A percentile compares a stretch with the other conserved stretches of the same genome.
phyloP scores from a whole-genome alignment of 2,113 vertebrate species.

The Nannobrachium achirus region DNA sequence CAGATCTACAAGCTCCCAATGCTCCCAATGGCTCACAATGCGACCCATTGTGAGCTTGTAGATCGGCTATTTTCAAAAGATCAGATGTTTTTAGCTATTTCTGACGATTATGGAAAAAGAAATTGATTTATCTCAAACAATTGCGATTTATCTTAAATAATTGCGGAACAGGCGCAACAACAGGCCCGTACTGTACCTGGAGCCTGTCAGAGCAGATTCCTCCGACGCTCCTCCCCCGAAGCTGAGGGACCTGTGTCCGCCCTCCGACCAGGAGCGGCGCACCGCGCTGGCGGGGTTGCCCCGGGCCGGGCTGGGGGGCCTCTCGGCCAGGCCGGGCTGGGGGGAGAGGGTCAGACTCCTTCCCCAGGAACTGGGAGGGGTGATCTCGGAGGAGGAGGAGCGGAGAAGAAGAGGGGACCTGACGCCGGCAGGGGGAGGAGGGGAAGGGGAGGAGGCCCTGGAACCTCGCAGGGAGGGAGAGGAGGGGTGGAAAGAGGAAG shows the following conservation, averaged over 20 bases:
- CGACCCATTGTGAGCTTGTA: no score
- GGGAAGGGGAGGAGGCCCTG: slow-evolving; percentile 8
- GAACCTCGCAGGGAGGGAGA: slow-evolving; percentile 34
- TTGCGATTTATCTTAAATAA: no score
- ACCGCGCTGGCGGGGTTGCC: slow-evolving; percentile 21
- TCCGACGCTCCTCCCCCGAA: slow-evolving; percentile 4
- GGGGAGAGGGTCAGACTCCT: slow-evolving; percentile 51
- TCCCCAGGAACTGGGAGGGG: slow-evolving; percentile 41
- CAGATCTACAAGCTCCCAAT: no score
- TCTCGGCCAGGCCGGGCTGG: slow-evolving; percentile 52
- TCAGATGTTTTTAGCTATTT: no score
- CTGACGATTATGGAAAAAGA: no score
- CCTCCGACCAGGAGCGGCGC: slow-evolving; percentile 55
- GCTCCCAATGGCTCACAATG: no score
- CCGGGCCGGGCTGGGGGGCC: slow-evolving; percentile 46
- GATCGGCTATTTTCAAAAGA: no score
- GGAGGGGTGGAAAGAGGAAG: slow-evolving; percentile 13
- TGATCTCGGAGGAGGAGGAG: slow-evolving; percentile 7
- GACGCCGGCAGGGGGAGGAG: background rate
- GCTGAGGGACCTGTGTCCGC: slow-evolving; percentile 46
- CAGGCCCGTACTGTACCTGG: slow-evolving; percentile 6
- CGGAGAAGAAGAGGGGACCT: background rate
- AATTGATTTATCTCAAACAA: no score
- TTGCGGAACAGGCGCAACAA: no score
- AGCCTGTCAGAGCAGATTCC: slow-evolving; percentile 46